Percentiles rank a stretch among this genome's conserved stretches.
These are phyloP conservation scores for Ceratosolen fusciceps DNA, from an alignment of 1,140 invertebrate species.

Conservation along the genomic window DNA sequence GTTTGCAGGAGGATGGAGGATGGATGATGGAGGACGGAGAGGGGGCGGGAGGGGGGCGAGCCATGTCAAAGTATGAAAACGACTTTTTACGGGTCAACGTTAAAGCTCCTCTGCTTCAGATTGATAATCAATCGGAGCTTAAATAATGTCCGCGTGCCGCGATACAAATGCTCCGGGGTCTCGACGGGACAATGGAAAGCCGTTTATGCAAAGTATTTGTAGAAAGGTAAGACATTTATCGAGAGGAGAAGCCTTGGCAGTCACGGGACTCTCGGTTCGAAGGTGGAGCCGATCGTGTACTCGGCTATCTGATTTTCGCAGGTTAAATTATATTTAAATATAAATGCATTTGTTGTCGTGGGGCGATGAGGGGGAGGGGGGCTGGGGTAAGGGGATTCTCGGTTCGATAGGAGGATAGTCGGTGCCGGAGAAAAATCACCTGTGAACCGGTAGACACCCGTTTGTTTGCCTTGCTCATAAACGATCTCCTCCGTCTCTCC, in stretches of 20 bases:
- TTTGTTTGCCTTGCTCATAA: conserved; percentile 30
- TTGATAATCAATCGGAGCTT: not conserved
- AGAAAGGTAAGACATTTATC: not conserved
- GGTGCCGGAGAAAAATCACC: conserved; percentile 34
- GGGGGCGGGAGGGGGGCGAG: not conserved
- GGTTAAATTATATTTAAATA: conserved; percentile 3
- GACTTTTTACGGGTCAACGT: no score
- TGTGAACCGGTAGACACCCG: conserved; percentile 21
- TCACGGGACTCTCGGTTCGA: not conserved
- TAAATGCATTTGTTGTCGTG: not conserved
- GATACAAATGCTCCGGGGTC: not conserved
- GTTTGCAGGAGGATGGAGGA: not conserved
- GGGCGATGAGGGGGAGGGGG: not conserved
- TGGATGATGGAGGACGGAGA: not conserved
- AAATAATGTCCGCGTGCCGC: not conserved
- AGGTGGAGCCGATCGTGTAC: not conserved
- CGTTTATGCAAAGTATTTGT: not conserved
- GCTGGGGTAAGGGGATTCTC: not conserved
- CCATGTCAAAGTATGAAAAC: not conserved
- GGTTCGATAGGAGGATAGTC: not conserved
- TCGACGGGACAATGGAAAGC: not conserved
- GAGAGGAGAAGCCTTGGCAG: not conserved
- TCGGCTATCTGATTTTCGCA: not conserved
- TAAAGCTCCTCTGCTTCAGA: not conserved
- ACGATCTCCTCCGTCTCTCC: conserved; percentile 7